Evolutionary conservation across 2,113 vertebrate genomes (phyloP).

Genomic region (Ophthalmolycus amberensis): DNA sequence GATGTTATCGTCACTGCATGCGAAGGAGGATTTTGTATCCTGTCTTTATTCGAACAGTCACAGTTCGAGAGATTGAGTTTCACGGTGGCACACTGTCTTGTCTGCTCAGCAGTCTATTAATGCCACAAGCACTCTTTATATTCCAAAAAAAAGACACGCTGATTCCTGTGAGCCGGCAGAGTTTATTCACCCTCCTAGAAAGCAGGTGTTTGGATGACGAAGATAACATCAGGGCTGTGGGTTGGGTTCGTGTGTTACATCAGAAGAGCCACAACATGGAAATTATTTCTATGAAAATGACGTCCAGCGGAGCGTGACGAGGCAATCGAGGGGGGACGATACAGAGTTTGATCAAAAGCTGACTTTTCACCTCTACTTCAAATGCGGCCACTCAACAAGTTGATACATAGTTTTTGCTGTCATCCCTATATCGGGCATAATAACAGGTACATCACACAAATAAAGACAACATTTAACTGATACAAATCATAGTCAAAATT

Average conservation of each 20-base stretch:
- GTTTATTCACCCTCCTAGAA: background rate
- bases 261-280: background rate
- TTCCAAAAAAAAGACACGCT: background rate
- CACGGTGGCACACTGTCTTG: background rate
- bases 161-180: background rate
- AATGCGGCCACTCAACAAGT: background rate
- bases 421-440: background rate
- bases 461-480: background rate
- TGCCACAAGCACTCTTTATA: background rate
- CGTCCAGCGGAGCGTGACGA: background rate
- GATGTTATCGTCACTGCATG: background rate
- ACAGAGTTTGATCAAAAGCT: background rate
- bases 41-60: background rate
- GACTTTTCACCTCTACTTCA: background rate
- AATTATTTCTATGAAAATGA: background rate
- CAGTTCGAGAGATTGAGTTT: background rate
- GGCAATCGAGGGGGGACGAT: background rate
- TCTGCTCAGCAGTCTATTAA: background rate
- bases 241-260: background rate
- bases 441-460: background rate
- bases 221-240: background rate
- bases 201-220: background rate
- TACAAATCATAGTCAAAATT: background rate
- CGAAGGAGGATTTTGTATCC: background rate
- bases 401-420: background rate